Evolutionary conservation across 2,888 invertebrate genomes (phyloP), one percentile per base, ranked within the genome.

Genomic region (Himalopsyche japonica): DNA sequence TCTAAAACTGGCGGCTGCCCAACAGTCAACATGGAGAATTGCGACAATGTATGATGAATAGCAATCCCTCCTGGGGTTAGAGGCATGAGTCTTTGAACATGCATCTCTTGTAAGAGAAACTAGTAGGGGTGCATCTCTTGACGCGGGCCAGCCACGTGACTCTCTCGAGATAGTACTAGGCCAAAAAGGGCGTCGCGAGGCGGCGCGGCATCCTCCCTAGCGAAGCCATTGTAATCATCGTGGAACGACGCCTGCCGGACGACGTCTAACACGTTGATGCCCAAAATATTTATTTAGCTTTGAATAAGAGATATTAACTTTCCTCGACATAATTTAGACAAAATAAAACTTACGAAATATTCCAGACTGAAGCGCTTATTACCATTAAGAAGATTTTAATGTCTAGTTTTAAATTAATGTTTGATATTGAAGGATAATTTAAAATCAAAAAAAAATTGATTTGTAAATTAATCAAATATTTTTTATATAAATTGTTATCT

Each of bases 211-310:
- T 27, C 82, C n/a, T 79, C 80, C 79, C 34, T 30, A 24, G 76
- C 76, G 77, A 82, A 34, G 82, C 82, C 76, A 76, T 82, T 82
- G 82, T 80, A 85, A 85, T 85, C 82, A 82, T 80, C 78, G 20
- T 80, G 78, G 49, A 80, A 81, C 77, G 81, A 24, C 84, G 64
- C 76, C 48, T 57, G 48, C 80, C 8, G 24, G 27, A 57, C 6
- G 30, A 32, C 78, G 27, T 34, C 79, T 82, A 82, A 80, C 76
- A 82, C 80, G 76, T 85, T 82, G 47, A 18, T 30, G 32, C 27
- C 48, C 0, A 43, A 43, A 15, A 12, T 43, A 43, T 43, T 43
- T 43, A 15, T 43, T 15, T 15, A 15, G 12, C 43, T 15, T 12
- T 43, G 2, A 12, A 2, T 15, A 43, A 43, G 15, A 15, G 2